phyloP scores from a whole-genome alignment of 2,888 invertebrate species.

The Ectropis crepuscularia region DNA sequence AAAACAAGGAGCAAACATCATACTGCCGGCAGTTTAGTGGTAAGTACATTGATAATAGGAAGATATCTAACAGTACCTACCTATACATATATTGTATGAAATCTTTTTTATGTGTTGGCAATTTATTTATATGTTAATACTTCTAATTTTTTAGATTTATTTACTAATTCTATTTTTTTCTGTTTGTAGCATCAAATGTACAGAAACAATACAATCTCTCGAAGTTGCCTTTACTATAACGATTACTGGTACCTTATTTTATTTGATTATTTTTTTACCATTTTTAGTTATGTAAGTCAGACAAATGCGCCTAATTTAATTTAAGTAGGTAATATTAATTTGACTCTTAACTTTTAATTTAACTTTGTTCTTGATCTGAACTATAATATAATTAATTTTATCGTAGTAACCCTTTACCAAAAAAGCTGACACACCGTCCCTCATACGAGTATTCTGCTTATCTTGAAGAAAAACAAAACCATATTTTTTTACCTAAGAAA shows the following conservation, averaged over 20 bases:
- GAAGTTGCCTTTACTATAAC: constrained; percentile 3
- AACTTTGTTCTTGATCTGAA: background rate
- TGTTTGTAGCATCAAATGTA: constrained; percentile 7
- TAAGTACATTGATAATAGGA: background rate
- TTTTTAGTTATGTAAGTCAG: background rate
- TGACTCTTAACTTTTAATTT: background rate
- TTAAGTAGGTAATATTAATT: background rate
- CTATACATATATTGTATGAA: background rate
- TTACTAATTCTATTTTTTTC: constrained; percentile 7
- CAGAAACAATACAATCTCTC: constrained; percentile 5
- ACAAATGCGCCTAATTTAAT: background rate
- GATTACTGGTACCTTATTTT: constrained; percentile 9
- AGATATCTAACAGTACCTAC: background rate
- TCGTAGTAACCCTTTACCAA: constrained; percentile 16
- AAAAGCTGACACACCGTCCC: background rate
- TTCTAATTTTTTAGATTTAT: background rate
- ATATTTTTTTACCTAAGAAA: background rate
- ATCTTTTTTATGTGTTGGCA: background rate
- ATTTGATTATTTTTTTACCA: background rate
- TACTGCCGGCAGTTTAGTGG: constrained; percentile 1
- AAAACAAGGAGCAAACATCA: constrained; percentile 13
- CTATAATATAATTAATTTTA: background rate
- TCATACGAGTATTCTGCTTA: constrained; percentile 6
- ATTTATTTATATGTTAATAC: background rate
- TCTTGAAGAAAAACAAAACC: constrained; percentile 1